Conservation (phyloP, 2,113 vertebrate species). For the Zosterops lateralis region DNA sequence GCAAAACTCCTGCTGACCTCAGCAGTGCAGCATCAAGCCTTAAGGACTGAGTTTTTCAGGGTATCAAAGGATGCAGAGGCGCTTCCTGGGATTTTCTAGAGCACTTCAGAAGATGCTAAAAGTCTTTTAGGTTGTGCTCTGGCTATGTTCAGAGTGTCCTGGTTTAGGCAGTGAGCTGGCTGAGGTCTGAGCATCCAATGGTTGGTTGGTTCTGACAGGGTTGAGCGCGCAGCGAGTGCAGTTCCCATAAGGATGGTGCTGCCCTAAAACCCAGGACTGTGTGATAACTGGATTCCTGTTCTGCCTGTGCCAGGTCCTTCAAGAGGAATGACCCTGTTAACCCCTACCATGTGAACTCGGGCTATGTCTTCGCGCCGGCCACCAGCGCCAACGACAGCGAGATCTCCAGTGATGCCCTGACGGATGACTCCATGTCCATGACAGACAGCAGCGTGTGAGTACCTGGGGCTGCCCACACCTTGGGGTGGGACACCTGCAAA, state of each 20-base stretch:
- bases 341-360: constrained; percentile 84
- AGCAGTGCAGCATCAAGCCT: neutral
- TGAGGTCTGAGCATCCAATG: neutral
- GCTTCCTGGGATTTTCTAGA: neutral
- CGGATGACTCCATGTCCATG: constrained; percentile 93
- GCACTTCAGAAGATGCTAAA: rapidly evolving
- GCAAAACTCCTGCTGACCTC: neutral
- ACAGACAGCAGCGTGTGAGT: constrained; percentile 98
- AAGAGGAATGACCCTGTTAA: constrained; percentile 82
- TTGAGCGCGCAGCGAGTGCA: rapidly evolving
- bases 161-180: neutral
- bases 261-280: rapidly evolving
- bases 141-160: neutral
- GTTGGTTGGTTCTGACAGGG: neutral
- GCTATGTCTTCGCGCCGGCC: constrained; percentile 87
- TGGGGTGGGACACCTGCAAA: rapidly evolving
- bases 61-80: neutral
- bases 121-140: neutral
- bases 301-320: constrained; percentile 79
- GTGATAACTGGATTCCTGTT: neutral
- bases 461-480: rapidly evolving
- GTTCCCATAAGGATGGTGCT: neutral
- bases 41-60: neutral
- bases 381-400: constrained; percentile 97
- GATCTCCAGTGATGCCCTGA: constrained; percentile 93